Base-by-base conservation (phyloP, 2,113 vertebrate genomes). In the Microcebus lehilahytsara region DNA sequence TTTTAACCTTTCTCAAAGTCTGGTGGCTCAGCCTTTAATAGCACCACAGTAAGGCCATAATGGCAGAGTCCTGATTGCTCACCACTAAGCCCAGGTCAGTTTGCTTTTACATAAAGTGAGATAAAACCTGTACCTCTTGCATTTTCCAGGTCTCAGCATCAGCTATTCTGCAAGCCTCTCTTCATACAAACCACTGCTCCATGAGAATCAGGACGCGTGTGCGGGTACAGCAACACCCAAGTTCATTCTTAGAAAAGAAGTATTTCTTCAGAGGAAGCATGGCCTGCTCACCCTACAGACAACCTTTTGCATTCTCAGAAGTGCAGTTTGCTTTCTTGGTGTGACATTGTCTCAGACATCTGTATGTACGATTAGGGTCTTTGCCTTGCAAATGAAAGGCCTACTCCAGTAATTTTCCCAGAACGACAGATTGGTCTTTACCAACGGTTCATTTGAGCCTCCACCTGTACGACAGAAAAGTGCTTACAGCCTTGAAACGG, bases 221-320 rank as follows among this genome's bases (percentile, higher is more conserved):
- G 58, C 34, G 86, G 83, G 46, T 51, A 37, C 93, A 88, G 37
- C 4, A 67, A 32, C 75, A 92, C 92, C 96, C 74, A 74, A 85
- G 40, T 53, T 96, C 71, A 51, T 98, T 98, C 97, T 97, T 69
- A 97, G 97, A 98, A 98, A 96, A 97, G 96, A 88, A 95, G 84
- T 66, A 53, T 87, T 84, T 95, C 92, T 97, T 97, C 96, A 97
- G 93, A 97, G 97, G 87, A 97, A 97, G 23, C 87, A 40, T 81
- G 69, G 37, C 78, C 92, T 97, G 17, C 93, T 53, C 90, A 96
- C 84, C 94, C 74, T 87, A 42, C 58, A 95, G 92, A 67, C 66
- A 85, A 67, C 92, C 58, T 90, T 95, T 95, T 88, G 84, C 37
- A 53, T 98, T 97, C 97, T 97, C 87, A 96, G 97, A 98, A 98